Conservation (phyloP, 2,113 vertebrate genomes). For the Nerophis ophidion region DNA sequence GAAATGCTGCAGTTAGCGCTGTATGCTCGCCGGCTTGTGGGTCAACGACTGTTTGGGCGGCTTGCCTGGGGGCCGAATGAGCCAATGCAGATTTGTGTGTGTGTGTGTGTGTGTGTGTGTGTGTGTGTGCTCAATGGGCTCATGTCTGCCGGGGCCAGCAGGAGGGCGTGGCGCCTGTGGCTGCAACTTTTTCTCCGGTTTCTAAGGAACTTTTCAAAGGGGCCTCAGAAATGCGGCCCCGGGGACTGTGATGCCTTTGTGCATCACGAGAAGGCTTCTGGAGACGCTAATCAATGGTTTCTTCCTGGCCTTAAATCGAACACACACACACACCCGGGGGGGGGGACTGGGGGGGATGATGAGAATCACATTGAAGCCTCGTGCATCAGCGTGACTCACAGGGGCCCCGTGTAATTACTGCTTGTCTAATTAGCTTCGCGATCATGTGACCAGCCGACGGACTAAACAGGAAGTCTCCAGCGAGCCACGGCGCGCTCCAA, state of each 20-base stretch:
- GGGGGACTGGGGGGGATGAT: slow-evolving; percentile 19
- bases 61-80: slow-evolving; percentile 17
- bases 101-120: slow-evolving; percentile 14
- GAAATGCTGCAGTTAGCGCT: slow-evolving; percentile 32
- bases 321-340: neutral
- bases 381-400: slow-evolving; percentile 48
- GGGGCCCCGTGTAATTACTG: slow-evolving; percentile 48
- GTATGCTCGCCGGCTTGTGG: slow-evolving; percentile 38
- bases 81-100: too few relatives aligned
- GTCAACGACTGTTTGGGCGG: slow-evolving; percentile 56
- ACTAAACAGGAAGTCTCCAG: slow-evolving; percentile 2
- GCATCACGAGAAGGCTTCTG: slow-evolving; percentile 31
- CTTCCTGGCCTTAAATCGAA: slow-evolving; percentile 46
- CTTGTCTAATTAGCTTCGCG: slow-evolving; percentile 49
- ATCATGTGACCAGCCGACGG: slow-evolving; percentile 42
- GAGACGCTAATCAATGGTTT: slow-evolving; percentile 56
- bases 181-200: slow-evolving; percentile 69
- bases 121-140: slow-evolving; percentile 52
- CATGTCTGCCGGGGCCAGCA: slow-evolving; percentile 59
- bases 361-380: slow-evolving; percentile 42
- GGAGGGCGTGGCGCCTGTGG: slow-evolving; percentile 67
- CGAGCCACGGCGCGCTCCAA: too few relatives aligned
- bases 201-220: slow-evolving; percentile 70
- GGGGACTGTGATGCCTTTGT: slow-evolving; percentile 62
- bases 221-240: slow-evolving; percentile 63